Percentiles rank a stretch among this genome's conserved stretches.
Conservation (phyloP, 2,797 vertebrate species). For the Oreortyx pictus region DNA sequence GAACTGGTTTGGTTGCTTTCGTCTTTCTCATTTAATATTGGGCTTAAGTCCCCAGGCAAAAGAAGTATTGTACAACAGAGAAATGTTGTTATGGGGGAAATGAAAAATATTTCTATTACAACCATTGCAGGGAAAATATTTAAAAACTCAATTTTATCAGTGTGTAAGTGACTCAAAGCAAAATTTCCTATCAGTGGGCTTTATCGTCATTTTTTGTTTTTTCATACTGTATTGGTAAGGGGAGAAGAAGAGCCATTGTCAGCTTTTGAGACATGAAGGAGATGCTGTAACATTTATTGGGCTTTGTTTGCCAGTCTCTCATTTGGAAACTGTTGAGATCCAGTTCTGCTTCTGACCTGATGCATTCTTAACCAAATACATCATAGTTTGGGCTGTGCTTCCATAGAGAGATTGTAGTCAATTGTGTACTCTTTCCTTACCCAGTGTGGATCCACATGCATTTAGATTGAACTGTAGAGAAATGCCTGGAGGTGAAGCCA, state of each 20-base stretch:
- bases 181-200: neutral
- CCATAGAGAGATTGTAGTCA: fast-evolving
- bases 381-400: neutral
- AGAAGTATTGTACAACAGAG: neutral
- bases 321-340: neutral
- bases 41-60: neutral
- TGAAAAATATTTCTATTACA: neutral
- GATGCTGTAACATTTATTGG: neutral
- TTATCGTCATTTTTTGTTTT: neutral
- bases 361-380: neutral
- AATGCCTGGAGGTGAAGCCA: neutral
- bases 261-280: neutral
- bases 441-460: neutral
- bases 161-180: neutral
- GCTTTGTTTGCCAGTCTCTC: neutral
- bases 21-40: neutral
- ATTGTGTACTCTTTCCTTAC: neutral
- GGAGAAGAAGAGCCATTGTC: neutral
- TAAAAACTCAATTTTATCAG: neutral
- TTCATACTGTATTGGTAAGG: neutral
- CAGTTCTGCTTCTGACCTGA: neutral
- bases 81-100: neutral
- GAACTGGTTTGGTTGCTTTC: neutral
- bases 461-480: neutral
- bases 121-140: neutral